Conservation (phyloP, 2,797 vertebrate genomes). For the Coccyzus lansbergi region DNA sequence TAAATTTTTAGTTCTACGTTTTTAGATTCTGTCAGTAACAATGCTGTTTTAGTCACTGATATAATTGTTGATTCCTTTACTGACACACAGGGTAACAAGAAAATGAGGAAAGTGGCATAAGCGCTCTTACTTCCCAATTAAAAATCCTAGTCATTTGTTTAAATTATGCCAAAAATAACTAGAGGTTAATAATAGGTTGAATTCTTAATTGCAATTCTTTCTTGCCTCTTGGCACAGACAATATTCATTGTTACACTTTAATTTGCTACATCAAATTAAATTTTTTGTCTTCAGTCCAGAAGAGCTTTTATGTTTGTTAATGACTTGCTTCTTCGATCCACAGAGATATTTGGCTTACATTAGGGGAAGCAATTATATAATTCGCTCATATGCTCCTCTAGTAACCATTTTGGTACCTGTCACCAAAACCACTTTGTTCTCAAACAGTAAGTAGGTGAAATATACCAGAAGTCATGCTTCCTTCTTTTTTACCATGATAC, state of each 20-base stretch:
- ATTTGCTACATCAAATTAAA: constrained; percentile 69
- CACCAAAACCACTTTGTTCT: not conserved
- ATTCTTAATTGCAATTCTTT: constrained; percentile 65
- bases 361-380: constrained; percentile 16
- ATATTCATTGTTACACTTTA: constrained; percentile 61
- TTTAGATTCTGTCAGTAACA: not conserved
- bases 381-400: constrained; percentile 28
- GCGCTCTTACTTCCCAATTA: not conserved
- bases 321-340: not conserved
- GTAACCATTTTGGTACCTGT: constrained; percentile 40
- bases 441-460: not conserved
- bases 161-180: constrained; percentile 55
- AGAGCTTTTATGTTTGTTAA: constrained; percentile 53
- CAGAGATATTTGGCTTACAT: constrained; percentile 38
- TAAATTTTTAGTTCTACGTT: not conserved
- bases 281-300: constrained; percentile 49
- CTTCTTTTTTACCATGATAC: not conserved
- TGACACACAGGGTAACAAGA: not conserved
- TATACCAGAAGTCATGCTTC: constrained; percentile 9
- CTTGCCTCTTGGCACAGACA: constrained; percentile 27
- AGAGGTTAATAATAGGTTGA: constrained; percentile 53
- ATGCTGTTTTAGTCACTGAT: not conserved
- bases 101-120: not conserved
- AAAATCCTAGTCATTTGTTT: constrained; percentile 29
- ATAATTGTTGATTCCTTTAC: not conserved